Conservation (phyloP, 2,113 vertebrate species). For the Hippocampus mohnikei region DNA sequence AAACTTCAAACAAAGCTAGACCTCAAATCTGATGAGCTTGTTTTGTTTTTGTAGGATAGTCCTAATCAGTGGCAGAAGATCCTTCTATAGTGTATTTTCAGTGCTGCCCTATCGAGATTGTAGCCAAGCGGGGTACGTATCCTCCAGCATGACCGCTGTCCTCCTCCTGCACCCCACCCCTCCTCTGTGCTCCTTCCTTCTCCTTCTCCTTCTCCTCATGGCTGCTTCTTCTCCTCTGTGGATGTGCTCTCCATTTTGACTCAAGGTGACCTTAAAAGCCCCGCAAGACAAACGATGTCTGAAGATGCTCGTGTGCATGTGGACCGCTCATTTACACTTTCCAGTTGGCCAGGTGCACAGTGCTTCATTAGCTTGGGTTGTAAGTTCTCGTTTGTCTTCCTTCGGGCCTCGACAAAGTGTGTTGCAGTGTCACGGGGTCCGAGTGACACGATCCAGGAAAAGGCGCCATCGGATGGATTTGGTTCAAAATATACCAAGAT, state of each 20-base stretch:
- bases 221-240: neutral
- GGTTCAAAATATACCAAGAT: neutral
- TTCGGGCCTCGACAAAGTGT: neutral
- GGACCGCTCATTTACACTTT: neutral
- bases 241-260: neutral
- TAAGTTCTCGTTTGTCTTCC: neutral
- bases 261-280: neutral
- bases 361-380: too few species aligned
- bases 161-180: constrained; percentile 35
- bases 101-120: constrained; percentile 99
- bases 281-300: too few species aligned
- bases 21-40: constrained; percentile 64
- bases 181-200: constrained; percentile 39
- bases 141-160: constrained; percentile 42
- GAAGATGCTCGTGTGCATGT: neutral
- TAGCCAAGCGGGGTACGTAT: constrained; percentile 97
- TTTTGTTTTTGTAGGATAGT: constrained; percentile 97
- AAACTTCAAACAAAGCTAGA: neutral
- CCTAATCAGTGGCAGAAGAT: constrained; percentile 99
- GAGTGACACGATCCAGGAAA: neutral
- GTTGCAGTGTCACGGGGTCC: neutral
- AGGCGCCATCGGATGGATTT: neutral
- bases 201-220: constrained; percentile 30
- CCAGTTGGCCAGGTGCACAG: too few species aligned
- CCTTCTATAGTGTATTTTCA: constrained; percentile 99